A percentile compares a stretch with the other conserved stretches of the same genome.
Evolutionary conservation across 2,888 invertebrate species (phyloP).

Genomic region (Morinoia aosen): DNA sequence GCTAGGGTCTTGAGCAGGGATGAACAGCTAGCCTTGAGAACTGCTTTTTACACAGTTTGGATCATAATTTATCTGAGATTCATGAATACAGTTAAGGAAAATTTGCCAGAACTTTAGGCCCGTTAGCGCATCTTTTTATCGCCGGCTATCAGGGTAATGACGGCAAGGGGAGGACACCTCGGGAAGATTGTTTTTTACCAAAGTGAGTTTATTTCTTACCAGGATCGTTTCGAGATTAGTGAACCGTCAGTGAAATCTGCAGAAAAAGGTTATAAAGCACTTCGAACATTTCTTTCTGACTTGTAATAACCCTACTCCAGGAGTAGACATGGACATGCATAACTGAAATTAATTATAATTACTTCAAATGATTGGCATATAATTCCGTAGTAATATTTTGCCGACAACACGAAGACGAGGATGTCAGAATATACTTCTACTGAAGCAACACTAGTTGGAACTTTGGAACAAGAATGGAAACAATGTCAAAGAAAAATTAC

Average conservation of each 20-base stretch:
- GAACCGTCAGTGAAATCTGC: background rate
- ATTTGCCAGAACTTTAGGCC: constrained; percentile 19
- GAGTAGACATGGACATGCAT: background rate
- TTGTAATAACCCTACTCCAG: background rate
- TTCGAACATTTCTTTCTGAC: background rate
- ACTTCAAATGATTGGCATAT: background rate
- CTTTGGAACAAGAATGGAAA: too few species aligned
- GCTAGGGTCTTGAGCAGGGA: background rate
- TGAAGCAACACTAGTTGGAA: background rate
- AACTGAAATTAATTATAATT: background rate
- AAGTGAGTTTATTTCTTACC: background rate
- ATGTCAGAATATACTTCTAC: background rate
- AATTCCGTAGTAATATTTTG: background rate
- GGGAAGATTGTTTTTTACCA: background rate
- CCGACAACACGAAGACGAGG: background rate
- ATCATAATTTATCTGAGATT: constrained; percentile 37
- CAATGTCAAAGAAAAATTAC: too few species aligned
- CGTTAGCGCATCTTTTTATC: constrained; percentile 22
- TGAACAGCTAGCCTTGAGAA: background rate
- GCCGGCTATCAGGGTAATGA: constrained; percentile 28
- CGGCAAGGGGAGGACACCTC: background rate
- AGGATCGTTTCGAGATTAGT: background rate
- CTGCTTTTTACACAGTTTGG: background rate
- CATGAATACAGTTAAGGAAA: constrained; percentile 27
- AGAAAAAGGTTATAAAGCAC: background rate